Evolutionary conservation across 2,888 invertebrate genomes (phyloP), one percentile per base, ranked within the genome.

Genomic region (Megastigmus dorsalis): DNA sequence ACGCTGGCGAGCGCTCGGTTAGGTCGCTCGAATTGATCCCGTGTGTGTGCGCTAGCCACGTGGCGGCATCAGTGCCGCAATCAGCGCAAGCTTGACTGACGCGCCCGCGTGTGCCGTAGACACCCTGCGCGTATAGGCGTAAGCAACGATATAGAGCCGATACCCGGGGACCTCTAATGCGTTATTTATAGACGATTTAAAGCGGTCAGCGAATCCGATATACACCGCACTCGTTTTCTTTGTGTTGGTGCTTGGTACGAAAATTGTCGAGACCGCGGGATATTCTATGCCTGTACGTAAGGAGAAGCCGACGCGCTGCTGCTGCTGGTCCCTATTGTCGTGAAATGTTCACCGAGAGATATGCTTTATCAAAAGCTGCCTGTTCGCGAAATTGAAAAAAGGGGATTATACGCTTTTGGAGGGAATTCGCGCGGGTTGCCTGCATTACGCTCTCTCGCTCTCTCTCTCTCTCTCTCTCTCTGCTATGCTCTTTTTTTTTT

Each of bases 131-230:
- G n/a, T n/a, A n/a, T n/a, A n/a, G n/a, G n/a, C n/a, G n/a, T n/a
- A n/a, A n/a, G n/a, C n/a, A n/a, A n/a, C n/a, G n/a, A n/a, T n/a
- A n/a, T n/a, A n/a, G n/a, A n/a, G n/a, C n/a, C n/a, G n/a, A n/a
- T n/a, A n/a, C n/a, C n/a, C n/a, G n/a, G n/a, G n/a, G 48, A 10
- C 36, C 77, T 77, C 79, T 83, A 84, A 85, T 84, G 82, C 85
- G 82, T 86, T 86, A 87, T 87, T 88, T 88, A 86, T 86, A 82
- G 84, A 83, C 82, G 84, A 85, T 86, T 85, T 83, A 84, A 84
- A 83, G 81, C 84, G 85, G 85, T 85, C 85, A 83, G 79, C 75
- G 77, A 15, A 75, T 79, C 66, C 52, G 36, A 57, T 26, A n/a
- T n/a, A n/a, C n/a, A n/a, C n/a, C n/a, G n/a, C n/a, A n/a, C n/a